Conservation (phyloP, 2,888 invertebrate genomes). For the Diploptera punctata region DNA sequence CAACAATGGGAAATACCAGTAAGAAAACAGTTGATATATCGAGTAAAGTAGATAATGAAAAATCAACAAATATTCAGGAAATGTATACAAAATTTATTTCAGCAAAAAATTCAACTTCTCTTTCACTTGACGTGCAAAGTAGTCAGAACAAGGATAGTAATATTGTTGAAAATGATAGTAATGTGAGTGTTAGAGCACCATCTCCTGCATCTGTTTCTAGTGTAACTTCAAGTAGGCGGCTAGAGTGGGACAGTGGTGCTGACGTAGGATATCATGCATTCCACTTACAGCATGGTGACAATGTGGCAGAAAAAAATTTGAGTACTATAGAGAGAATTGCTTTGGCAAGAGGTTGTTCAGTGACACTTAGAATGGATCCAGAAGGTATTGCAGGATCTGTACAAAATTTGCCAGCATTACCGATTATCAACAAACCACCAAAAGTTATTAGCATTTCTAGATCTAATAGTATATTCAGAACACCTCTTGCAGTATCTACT, state of each 20-base stretch:
- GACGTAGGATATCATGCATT: constrained; percentile 74
- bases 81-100: too few species aligned
- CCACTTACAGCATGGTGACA: constrained; percentile 2
- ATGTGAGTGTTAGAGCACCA: constrained; percentile 50
- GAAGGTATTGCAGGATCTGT: constrained; percentile 43
- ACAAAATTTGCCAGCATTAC: constrained; percentile 33
- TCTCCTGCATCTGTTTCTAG: constrained; percentile 74
- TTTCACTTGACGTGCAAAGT: too few species aligned
- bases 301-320: constrained; percentile 47
- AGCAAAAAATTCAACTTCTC: too few species aligned
- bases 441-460: neutral
- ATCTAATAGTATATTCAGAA: neutral
- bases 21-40: too few species aligned
- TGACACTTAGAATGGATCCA: constrained; percentile 28
- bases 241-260: constrained; percentile 89
- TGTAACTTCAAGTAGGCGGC: constrained; percentile 71
- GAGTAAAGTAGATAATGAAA: neutral
- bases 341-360: constrained; percentile 54
- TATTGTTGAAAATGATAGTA: neutral
- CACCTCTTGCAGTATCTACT: constrained; percentile 36
- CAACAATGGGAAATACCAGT: too few species aligned
- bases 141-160: neutral
- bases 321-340: constrained; percentile 70
- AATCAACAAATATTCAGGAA: neutral
- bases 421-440: neutral